A percentile compares a stretch with the other conserved stretches of the same genome.
Conservation (phyloP, 2,797 vertebrate species). For the Salmo trutta region DNA sequence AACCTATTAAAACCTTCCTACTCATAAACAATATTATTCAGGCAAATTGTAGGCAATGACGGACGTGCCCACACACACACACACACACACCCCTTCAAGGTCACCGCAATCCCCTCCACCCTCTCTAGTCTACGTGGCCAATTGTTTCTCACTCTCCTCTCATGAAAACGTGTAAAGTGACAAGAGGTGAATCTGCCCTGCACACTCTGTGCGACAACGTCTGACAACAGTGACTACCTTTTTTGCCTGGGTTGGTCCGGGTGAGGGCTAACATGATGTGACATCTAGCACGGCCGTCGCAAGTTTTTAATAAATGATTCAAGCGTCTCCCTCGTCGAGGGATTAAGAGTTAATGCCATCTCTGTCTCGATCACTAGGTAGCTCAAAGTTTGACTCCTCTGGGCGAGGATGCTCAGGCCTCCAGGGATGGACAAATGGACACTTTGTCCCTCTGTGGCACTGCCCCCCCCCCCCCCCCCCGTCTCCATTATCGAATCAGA, state of each 20-base stretch:
- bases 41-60: conserved; percentile 76
- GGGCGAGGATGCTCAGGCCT: conserved; percentile 66
- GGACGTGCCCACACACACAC: conserved; percentile 81
- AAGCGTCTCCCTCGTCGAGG: conserved; percentile 53
- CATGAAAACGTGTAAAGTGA: conserved; percentile 21
- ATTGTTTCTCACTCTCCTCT: conserved; percentile 43
- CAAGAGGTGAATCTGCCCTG: conserved; percentile 29
- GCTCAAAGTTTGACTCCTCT: conserved; percentile 87
- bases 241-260: conserved; percentile 40
- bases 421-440: conserved; percentile 92
- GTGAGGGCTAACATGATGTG: conserved; percentile 67
- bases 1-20: conserved; percentile 72
- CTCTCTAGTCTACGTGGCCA: conserved; percentile 16
- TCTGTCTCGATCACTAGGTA: conserved; percentile 69
- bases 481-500: conserved; percentile 87
- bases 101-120: neutral
- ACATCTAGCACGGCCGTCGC: conserved; percentile 63
- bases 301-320: conserved; percentile 81
- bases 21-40: conserved; percentile 78
- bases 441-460: conserved; percentile 52
- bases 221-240: conserved; percentile 41
- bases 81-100: neutral
- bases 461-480: conserved; percentile 35
- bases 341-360: conserved; percentile 88
- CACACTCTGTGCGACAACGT: conserved; percentile 42